Percentiles rank a stretch among this genome's conserved stretches.
Conservation (phyloP, 2,888 invertebrate species). For the Ceratothoa steindachneri region DNA sequence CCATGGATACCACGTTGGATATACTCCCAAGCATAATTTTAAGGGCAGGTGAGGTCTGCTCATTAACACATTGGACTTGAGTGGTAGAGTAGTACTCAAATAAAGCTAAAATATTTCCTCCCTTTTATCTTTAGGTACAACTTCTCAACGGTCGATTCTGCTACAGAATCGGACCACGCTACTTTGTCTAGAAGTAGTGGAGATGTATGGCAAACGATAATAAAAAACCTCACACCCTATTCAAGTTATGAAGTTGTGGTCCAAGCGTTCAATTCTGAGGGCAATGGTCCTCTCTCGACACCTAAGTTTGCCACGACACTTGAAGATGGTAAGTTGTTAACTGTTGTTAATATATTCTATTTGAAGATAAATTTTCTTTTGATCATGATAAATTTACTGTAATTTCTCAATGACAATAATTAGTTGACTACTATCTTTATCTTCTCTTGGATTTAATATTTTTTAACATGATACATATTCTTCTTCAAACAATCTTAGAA, state of each 20-base stretch:
- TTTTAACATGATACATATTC: too few species aligned
- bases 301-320: slow-evolving; percentile 39
- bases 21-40: slow-evolving; percentile 12
- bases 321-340: slow-evolving; percentile 48
- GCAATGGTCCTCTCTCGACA: slow-evolving; percentile 50
- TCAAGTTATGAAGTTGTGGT: slow-evolving; percentile 51
- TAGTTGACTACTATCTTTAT: too few species aligned
- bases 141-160: slow-evolving; percentile 38
- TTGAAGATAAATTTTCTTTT: too few species aligned
- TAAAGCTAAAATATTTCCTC: too few species aligned
- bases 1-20: slow-evolving; percentile 41
- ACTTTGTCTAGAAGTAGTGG: slow-evolving; percentile 40
- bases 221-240: slow-evolving; percentile 51
- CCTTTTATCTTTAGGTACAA: slow-evolving; percentile 43
- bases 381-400: too few species aligned
- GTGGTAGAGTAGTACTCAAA: too few species aligned
- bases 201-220: slow-evolving; percentile 39
- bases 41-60: background rate
- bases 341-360: too few species aligned
- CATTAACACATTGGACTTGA: too few species aligned
- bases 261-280: slow-evolving; percentile 51
- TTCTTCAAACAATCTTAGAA: too few species aligned
- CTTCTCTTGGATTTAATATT: too few species aligned
- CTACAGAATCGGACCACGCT: slow-evolving; percentile 21
- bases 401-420: too few species aligned